Percentiles rank a stretch among this genome's conserved stretches.
Evolutionary conservation across 2,797 vertebrate genomes (phyloP).

Genomic region (Cephalopachus bancanus): DNA sequence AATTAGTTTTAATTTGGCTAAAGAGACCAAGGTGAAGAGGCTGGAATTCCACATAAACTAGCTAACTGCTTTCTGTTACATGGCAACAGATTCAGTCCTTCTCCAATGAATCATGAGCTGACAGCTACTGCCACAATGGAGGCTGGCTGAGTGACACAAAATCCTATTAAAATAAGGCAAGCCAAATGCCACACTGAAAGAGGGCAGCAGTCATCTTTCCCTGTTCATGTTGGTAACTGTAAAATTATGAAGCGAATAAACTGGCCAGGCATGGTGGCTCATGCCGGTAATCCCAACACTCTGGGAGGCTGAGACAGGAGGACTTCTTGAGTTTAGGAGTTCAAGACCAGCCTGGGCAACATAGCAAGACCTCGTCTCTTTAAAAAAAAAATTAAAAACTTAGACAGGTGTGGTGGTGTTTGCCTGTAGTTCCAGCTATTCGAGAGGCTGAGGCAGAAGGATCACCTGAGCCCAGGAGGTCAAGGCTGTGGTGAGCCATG

Average conservation of each 20-base stretch:
- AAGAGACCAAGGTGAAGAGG: not conserved
- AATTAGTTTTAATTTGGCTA: slow-evolving; percentile 28
- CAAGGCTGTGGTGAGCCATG: too few species aligned
- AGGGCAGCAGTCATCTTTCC: not conserved
- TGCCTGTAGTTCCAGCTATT: too few species aligned
- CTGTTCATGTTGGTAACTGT: not conserved
- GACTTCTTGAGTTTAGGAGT: too few species aligned
- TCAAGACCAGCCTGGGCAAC: too few species aligned
- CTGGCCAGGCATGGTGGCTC: too few species aligned
- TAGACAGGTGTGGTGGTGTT: too few species aligned
- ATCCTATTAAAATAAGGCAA: not conserved
- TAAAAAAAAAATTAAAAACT: too few species aligned
- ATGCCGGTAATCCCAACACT: too few species aligned
- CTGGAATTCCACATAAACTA: not conserved
- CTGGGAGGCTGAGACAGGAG: too few species aligned
- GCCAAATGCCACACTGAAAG: not conserved
- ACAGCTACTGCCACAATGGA: not conserved
- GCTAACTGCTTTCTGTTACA: not conserved
- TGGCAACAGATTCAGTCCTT: not conserved
- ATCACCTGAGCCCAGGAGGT: too few species aligned
- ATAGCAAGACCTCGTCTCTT: too few species aligned
- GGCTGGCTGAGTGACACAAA: not conserved
- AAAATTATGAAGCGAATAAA: slow-evolving; percentile 40
- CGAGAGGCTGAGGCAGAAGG: too few species aligned
- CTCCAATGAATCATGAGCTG: not conserved